A percentile compares a stretch with the other conserved stretches of the same genome.
These are phyloP conservation scores for Microchrysa polita DNA, from an alignment of 2,888 invertebrate species.

Conservation along the genomic window DNA sequence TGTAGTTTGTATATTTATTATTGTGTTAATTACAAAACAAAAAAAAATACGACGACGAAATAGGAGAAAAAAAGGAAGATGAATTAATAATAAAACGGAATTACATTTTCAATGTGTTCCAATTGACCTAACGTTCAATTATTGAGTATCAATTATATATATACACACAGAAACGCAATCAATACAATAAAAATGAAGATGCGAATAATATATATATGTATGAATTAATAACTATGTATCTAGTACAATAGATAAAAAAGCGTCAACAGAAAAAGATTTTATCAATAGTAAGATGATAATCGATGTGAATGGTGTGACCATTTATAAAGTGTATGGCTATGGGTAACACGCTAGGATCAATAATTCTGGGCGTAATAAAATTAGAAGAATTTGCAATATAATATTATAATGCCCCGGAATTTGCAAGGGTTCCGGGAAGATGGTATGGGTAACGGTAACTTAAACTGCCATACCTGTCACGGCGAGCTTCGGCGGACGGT, in stretches of 20 bases:
- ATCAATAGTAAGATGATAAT: too few species aligned
- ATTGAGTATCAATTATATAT: conserved; percentile 50
- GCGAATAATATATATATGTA: conserved; percentile 31
- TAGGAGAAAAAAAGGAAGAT: conserved; percentile 45
- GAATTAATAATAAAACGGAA: too few species aligned
- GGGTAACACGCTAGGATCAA: too few species aligned
- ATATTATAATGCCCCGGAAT: too few species aligned
- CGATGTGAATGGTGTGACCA: too few species aligned
- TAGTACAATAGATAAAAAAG: conserved; percentile 1
- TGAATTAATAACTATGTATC: conserved; percentile 32
- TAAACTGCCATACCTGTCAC: too few species aligned
- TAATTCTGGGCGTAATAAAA: too few species aligned
- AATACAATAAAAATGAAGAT: conserved; percentile 38
- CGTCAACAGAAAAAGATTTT: neutral
- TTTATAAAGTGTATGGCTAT: too few species aligned
- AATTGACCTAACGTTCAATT: conserved; percentile 52
- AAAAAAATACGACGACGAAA: conserved; percentile 33
- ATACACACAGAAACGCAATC: conserved; percentile 38
- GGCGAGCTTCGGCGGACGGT: too few species aligned
- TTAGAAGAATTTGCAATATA: too few species aligned
- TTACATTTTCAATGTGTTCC: conserved; percentile 48
- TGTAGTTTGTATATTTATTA: conserved; percentile 43
- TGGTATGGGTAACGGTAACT: too few species aligned
- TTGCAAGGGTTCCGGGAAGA: too few species aligned
- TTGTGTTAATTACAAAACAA: conserved; percentile 44